phyloP scores from a whole-genome alignment of 1,140 invertebrate species.

The Eurosta solidaginis region DNA sequence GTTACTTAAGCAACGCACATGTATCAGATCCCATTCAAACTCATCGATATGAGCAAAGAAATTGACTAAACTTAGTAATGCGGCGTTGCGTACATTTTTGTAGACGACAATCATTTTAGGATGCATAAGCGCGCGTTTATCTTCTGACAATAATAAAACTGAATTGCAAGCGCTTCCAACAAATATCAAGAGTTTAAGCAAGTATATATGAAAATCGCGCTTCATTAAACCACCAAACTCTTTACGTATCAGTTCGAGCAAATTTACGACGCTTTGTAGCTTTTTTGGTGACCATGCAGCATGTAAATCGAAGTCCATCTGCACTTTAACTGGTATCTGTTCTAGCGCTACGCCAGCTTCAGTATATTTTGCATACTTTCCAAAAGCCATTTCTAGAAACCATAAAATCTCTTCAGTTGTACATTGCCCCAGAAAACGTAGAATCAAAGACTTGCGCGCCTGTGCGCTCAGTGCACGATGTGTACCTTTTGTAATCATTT shows the following conservation, averaged over 20 bases:
- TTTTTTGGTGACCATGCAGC: conserved; percentile 67
- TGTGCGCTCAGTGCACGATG: conserved; percentile 74
- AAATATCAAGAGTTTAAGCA: conserved; percentile 75
- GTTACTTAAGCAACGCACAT: conserved; percentile 78
- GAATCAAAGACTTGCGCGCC: conserved; percentile 73
- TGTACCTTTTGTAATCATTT: conserved; percentile 80
- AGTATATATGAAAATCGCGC: conserved; percentile 67
- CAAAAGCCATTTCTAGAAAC: conserved; percentile 85
- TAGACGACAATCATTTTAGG: conserved; percentile 62
- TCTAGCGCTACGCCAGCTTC: conserved; percentile 59
- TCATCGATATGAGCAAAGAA: conserved; percentile 82
- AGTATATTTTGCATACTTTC: conserved; percentile 71
- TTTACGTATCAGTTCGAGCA: conserved; percentile 80
- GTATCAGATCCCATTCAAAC: conserved; percentile 72
- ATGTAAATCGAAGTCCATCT: conserved; percentile 47
- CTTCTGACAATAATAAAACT: conserved; percentile 61
- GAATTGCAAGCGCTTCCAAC: conserved; percentile 68
- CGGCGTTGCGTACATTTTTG: conserved; percentile 69
- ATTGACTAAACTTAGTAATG: conserved; percentile 67
- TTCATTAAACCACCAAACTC: conserved; percentile 81
- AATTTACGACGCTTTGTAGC: conserved; percentile 75
- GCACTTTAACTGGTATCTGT: conserved; percentile 35
- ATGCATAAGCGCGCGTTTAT: conserved; percentile 63
- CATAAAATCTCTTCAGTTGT: conserved; percentile 75
- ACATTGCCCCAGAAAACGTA: conserved; percentile 84